A percentile compares a stretch with the other conserved stretches of the same genome.
These are phyloP conservation scores for Metopolophium dirhodum DNA, from an alignment of 1,140 invertebrate genomes.

Conservation along the genomic window DNA sequence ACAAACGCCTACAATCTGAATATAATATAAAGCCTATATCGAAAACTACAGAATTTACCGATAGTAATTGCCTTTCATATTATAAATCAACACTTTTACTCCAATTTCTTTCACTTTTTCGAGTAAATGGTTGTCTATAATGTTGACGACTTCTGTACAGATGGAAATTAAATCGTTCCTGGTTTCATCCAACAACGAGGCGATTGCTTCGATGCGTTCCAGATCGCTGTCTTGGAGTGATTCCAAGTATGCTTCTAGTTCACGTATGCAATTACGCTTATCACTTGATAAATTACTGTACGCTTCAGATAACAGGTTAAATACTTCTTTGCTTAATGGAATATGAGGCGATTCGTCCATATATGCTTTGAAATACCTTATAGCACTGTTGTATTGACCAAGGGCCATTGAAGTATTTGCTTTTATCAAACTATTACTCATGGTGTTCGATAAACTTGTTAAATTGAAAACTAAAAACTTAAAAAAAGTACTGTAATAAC, in stretches of 20 bases:
- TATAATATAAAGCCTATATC: not conserved
- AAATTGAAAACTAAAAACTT: not conserved
- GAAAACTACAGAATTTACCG: not conserved
- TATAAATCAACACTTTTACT: conserved; percentile 3
- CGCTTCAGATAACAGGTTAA: not conserved
- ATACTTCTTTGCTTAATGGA: not conserved
- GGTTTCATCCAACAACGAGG: not conserved
- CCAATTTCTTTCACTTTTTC: not conserved
- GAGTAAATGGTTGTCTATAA: not conserved
- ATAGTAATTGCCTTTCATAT: not conserved
- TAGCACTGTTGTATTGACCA: not conserved
- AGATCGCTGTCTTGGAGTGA: not conserved
- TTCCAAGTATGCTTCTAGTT: not conserved
- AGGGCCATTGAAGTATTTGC: not conserved
- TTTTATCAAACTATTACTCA: not conserved
- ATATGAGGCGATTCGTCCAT: not conserved
- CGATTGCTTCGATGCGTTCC: not conserved
- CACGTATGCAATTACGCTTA: not conserved
- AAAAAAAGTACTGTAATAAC: not conserved
- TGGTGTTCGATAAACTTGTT: not conserved
- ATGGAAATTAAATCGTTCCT: not conserved
- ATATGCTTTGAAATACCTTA: not conserved
- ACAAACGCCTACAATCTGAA: not conserved
- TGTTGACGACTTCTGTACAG: not conserved
- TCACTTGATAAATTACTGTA: not conserved